Conservation (phyloP, 2,113 vertebrate genomes). For the Myotis davidii region DNA sequence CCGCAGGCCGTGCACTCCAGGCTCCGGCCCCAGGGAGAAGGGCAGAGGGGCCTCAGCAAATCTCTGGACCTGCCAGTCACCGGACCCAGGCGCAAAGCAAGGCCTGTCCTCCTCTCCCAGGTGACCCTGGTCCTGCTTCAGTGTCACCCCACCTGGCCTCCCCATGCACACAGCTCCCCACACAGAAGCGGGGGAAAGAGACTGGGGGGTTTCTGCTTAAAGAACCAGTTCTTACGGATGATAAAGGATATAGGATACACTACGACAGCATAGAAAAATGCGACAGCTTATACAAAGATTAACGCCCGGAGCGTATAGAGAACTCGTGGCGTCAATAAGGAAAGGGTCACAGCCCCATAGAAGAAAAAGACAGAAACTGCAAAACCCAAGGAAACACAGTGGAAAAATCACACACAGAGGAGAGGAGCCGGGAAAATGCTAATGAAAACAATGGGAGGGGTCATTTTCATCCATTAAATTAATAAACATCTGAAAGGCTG, state of each 20-base stretch:
- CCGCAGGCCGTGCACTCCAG: background rate
- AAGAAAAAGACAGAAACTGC: background rate
- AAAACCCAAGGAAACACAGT: background rate
- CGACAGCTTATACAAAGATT: background rate
- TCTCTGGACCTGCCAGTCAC: background rate
- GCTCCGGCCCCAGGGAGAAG: background rate
- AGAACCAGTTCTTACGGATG: background rate
- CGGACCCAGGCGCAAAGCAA: background rate
- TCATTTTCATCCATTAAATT: conserved; percentile 33
- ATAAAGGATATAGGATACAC: background rate
- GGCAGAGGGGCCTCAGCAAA: background rate
- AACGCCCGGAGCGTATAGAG: background rate
- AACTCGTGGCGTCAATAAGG: background rate
- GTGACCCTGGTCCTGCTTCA: background rate
- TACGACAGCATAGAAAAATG: background rate
- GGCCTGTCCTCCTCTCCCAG: background rate
- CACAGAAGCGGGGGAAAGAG: background rate
- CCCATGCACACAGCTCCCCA: background rate
- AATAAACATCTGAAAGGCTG: background rate
- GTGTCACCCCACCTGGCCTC: no score
- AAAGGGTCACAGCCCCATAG: background rate
- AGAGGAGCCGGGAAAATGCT: background rate
- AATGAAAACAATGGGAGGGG: conserved; percentile 2
- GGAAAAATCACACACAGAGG: background rate
- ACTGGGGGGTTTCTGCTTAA: background rate